Percentiles rank a stretch among this genome's conserved stretches.
phyloP scores from a whole-genome alignment of 1,140 invertebrate species.

The Andrena cerasifolii region DNA sequence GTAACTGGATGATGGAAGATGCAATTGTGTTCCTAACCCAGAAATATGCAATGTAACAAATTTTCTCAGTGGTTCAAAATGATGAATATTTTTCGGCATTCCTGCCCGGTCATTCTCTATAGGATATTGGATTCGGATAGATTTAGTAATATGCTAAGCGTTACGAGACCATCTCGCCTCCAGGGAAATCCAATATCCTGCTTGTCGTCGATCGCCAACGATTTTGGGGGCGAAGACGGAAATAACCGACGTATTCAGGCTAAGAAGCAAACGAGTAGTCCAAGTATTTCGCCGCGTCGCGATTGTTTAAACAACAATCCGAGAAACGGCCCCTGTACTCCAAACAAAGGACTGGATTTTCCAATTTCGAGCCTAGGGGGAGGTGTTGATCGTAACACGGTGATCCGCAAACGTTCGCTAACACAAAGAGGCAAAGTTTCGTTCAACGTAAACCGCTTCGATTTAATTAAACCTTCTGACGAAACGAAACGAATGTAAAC shows the following conservation, averaged over 20 bases:
- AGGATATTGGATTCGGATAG: constrained; percentile 46
- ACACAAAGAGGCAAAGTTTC: constrained; percentile 9
- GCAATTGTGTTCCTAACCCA: too few relatives aligned
- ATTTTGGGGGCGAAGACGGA: constrained; percentile 39
- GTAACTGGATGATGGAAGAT: background rate
- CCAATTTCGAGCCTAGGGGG: background rate
- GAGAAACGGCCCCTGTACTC: background rate
- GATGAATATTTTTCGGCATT: constrained; percentile 27
- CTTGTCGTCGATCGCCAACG: constrained; percentile 37
- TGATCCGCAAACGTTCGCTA: background rate
- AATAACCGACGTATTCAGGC: constrained; percentile 19
- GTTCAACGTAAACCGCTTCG: background rate
- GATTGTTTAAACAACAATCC: background rate
- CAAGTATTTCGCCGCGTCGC: background rate
- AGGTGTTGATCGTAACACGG: background rate
- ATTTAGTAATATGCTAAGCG: constrained; percentile 35
- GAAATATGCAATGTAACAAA: background rate
- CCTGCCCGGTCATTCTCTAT: constrained; percentile 3
- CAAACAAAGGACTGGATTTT: background rate
- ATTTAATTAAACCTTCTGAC: constrained; percentile 25
- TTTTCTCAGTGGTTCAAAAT: background rate
- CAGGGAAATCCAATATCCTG: constrained; percentile 61
- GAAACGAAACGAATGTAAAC: background rate
- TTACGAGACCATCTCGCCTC: constrained; percentile 1
- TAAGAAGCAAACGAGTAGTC: constrained; percentile 15